A percentile compares a stretch with the other conserved stretches of the same genome.
Evolutionary conservation across 1,140 invertebrate species (phyloP).

Genomic region (Dreissena rostriformis): DNA sequence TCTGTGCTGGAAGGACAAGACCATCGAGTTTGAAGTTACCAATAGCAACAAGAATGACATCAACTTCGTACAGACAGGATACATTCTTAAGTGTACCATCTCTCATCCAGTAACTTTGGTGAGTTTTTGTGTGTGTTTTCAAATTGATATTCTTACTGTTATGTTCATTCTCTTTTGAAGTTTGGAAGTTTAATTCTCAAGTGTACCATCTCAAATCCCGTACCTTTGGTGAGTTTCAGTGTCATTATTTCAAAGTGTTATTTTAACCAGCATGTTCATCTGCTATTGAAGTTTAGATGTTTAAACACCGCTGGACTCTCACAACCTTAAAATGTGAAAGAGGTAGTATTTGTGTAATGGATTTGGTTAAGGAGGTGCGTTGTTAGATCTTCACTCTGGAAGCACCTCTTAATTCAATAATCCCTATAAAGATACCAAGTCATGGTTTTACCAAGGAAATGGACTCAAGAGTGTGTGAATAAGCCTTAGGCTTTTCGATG

Average conservation of each 20-base stretch:
- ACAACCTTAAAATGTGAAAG: not conserved
- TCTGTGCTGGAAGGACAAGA: constrained; percentile 78
- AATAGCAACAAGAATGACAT: constrained; percentile 70
- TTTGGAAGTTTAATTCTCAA: constrained; percentile 62
- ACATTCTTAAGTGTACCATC: constrained; percentile 73
- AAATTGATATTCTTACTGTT: not conserved
- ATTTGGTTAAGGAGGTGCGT: no score
- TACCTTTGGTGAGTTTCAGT: constrained; percentile 69
- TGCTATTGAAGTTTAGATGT: not conserved
- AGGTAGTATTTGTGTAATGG: not conserved
- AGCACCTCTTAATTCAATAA: no score
- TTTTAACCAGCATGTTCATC: not conserved
- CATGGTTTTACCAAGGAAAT: no score
- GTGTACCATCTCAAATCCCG: constrained; percentile 75
- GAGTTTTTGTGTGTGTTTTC: constrained; percentile 53
- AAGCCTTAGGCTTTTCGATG: no score
- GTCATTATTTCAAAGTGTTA: no score
- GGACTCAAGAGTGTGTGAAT: no score
- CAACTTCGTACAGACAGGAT: constrained; percentile 75
- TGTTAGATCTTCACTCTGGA: no score
- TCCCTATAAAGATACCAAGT: not conserved
- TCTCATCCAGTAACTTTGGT: constrained; percentile 77
- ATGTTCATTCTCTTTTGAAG: not conserved
- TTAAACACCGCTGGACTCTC: not conserved
- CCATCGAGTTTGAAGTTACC: constrained; percentile 70